Conservation (phyloP, 2,113 vertebrate species). For the Prietella phreatophila region DNA sequence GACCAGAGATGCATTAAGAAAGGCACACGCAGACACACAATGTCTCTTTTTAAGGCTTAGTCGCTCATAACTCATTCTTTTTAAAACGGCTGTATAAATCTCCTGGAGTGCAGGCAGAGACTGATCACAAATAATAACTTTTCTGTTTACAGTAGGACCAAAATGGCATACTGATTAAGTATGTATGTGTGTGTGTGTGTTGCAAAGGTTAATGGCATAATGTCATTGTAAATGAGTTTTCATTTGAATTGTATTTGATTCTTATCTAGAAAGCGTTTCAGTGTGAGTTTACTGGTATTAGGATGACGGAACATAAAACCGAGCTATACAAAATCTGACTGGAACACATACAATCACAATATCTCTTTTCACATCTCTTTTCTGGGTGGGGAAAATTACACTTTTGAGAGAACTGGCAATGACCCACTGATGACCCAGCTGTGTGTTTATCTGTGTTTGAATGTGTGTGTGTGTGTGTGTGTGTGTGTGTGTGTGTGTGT, state of each 20-base stretch:
- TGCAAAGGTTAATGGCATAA: not conserved
- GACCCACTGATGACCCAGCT: not conserved
- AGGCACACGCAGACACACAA: not conserved
- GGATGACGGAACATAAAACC: not conserved
- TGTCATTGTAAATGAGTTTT: not conserved
- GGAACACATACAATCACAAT: not conserved
- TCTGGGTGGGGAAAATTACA: constrained; percentile 34
- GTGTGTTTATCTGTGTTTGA: not conserved
- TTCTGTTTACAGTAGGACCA: constrained; percentile 37
- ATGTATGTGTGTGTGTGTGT: not conserved
- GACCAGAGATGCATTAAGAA: constrained; percentile 32
- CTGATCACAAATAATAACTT: constrained; percentile 14
- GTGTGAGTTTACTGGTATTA: not conserved
- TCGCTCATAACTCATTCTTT: constrained; percentile 18
- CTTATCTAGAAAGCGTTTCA: not conserved
- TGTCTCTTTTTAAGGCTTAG: constrained; percentile 35
- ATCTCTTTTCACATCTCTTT: constrained; percentile 9
- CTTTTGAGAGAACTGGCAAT: constrained; percentile 22
- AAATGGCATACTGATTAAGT: not conserved
- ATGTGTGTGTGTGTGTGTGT: constrained; percentile 3
- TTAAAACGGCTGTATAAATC: constrained; percentile 17
- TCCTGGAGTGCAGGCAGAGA: not conserved
- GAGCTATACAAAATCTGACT: not conserved
- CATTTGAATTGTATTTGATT: not conserved
- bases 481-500: not conserved